Conservation (phyloP, 2,888 invertebrate species). For the Ypsolopha sequella region DNA sequence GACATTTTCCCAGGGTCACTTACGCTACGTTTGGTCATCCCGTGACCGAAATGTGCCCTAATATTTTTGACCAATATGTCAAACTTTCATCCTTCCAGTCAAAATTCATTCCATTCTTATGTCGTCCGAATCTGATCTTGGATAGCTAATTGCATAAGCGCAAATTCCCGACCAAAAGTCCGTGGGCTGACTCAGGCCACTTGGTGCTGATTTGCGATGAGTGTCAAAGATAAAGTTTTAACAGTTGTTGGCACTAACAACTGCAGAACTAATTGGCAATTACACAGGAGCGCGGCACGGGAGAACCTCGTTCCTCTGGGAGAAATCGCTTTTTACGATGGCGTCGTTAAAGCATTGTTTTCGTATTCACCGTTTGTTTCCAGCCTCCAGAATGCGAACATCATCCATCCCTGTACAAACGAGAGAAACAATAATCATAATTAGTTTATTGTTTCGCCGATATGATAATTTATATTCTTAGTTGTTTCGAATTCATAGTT, state of each 20-base stretch:
- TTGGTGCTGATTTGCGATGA: constrained; percentile 18
- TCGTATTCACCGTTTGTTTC: not conserved
- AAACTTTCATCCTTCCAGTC: not conserved
- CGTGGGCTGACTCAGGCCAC: constrained; percentile 31
- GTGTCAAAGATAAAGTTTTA: constrained; percentile 29
- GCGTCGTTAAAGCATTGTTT: not conserved
- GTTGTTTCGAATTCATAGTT: too few relatives aligned
- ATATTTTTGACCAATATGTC: not conserved
- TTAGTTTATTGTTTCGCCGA: too few relatives aligned
- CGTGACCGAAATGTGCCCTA: not conserved
- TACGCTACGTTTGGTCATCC: not conserved
- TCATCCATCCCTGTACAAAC: too few relatives aligned
- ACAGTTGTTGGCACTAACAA: constrained; percentile 38
- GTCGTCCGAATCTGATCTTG: constrained; percentile 13
- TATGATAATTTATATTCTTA: too few relatives aligned
- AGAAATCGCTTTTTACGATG: not conserved
- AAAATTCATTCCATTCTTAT: not conserved
- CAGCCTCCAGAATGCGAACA: not conserved
- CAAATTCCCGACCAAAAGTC: constrained; percentile 31
- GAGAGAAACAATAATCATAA: too few relatives aligned
- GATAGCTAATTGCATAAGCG: constrained; percentile 52
- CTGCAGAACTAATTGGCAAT: constrained; percentile 42
- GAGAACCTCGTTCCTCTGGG: constrained; percentile 11
- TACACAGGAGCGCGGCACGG: constrained; percentile 20
- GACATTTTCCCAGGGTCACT: too few relatives aligned